Conservation (phyloP, 2,797 vertebrate species). For the Gymnodraco acuticeps region DNA sequence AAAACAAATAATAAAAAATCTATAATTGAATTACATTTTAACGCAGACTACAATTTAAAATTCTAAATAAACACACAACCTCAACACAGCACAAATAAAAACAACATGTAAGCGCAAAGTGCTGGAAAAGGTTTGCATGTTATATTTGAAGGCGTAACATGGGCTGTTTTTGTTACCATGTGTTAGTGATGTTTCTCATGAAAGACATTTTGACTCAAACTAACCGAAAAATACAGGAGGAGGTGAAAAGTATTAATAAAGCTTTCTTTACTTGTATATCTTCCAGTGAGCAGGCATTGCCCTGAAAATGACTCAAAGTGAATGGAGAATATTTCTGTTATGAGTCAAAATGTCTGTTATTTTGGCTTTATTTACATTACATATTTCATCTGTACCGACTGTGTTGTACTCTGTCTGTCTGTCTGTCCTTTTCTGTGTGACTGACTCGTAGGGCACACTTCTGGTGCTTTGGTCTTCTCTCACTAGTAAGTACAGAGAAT, state of each 20-base stretch:
- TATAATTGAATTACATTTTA: not conserved
- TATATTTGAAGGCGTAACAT: constrained; percentile 40
- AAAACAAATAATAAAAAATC: not conserved
- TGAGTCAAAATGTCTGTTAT: constrained; percentile 37
- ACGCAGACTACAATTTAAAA: not conserved
- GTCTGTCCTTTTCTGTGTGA: constrained; percentile 75
- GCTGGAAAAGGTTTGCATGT: not conserved
- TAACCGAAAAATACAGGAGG: too few relatives aligned
- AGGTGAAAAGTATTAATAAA: too few relatives aligned
- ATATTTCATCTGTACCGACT: constrained; percentile 63
- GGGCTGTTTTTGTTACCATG: constrained; percentile 8
- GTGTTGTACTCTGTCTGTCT: constrained; percentile 67
- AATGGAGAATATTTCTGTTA: not conserved
- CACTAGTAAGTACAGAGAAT: constrained; percentile 92
- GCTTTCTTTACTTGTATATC: too few relatives aligned
- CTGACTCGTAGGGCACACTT: constrained; percentile 88
- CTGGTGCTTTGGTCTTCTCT: constrained; percentile 90
- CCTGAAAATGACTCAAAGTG: not conserved
- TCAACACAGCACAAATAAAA: not conserved
- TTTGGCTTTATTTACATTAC: constrained; percentile 20
- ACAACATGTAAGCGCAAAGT: too few relatives aligned
- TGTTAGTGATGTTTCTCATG: constrained; percentile 8
- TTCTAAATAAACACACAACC: not conserved
- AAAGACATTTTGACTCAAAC: constrained; percentile 19
- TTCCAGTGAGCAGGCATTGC: not conserved